Base-by-base conservation (phyloP, 2,888 invertebrate genomes). In the Mesorhabditis spiculigera region DNA sequence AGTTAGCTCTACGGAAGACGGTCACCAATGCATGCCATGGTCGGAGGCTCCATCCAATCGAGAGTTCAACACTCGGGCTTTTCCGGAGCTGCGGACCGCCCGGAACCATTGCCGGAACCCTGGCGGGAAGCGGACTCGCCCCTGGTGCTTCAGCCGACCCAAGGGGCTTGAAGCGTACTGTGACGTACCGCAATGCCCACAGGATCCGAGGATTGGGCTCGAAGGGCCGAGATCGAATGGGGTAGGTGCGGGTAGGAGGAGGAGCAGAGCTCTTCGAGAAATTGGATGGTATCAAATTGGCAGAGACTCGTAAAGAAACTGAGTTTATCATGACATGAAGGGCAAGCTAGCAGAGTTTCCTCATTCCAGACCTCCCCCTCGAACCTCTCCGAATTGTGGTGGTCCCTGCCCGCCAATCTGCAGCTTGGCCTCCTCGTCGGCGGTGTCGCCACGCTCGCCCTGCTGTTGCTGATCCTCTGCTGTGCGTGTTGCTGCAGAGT, bases 61-160 rank as follows among this genome's bases (percentile, higher is more conserved):
- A 4, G 80, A 81, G 45, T 85, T 75, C 75, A 82, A 77, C 69
- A 69, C 92, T 6, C 91, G 92, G 0, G 91, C 93, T 75, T 91
- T 91, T 86, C 92, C 93, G 0, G 93, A 94, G 86, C 89, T 96
- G 45, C 91, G 92, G 65, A 94, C 92, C 28, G 84, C 87, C 62
- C 94, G 94, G 86, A 94, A 93, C 85, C 94, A 92, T 86, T 92
- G 91, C 83, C 91, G 80, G n/a, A 80, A 80, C 87, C 96, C 96
- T 50, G 93, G 92, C 43, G 91, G 91, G 42, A 74, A 76, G 58
- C 76, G 76, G 68, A 70, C 74, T 4, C 61, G 73, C 5, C 80
- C 80, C 0, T 80, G 80, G 80, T 80, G 80, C 66, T 80, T 74
- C 65, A 50, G 58, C 3, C 58, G 58, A 41, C 72, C 76, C 6